Conservation (phyloP, 2,797 vertebrate species). For the Etheostoma perlongum region DNA sequence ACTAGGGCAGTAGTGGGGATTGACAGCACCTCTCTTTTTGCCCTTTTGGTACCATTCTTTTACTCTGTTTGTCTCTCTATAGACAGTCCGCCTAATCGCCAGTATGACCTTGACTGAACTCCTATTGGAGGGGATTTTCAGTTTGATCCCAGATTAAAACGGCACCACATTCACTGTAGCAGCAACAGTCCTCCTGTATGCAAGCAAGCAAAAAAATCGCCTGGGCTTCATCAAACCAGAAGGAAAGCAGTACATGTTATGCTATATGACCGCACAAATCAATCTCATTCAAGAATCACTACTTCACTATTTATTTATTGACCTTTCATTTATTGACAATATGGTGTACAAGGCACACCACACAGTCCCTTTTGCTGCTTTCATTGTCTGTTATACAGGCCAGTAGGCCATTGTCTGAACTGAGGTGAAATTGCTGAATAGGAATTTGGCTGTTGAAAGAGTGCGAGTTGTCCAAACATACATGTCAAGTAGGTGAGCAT, state of each 20-base stretch:
- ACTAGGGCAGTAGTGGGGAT: neutral
- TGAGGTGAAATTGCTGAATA: slow-evolving; percentile 39
- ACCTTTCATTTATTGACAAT: slow-evolving; percentile 45
- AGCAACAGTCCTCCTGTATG: slow-evolving; percentile 66
- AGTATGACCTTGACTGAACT: slow-evolving; percentile 87
- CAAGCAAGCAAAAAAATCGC: slow-evolving; percentile 40
- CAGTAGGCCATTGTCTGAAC: slow-evolving; percentile 27
- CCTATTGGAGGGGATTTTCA: slow-evolving; percentile 83
- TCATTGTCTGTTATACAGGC: slow-evolving; percentile 9
- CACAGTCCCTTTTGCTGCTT: neutral
- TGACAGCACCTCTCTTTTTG: slow-evolving; percentile 18
- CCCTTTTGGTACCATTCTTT: slow-evolving; percentile 22
- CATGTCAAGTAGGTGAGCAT: slow-evolving; percentile 40
- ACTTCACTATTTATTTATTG: slow-evolving; percentile 27
- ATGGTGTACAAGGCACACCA: neutral
- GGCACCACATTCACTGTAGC: slow-evolving; percentile 78
- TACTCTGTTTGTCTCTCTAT: slow-evolving; percentile 67
- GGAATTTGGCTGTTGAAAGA: slow-evolving; percentile 35
- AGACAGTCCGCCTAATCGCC: slow-evolving; percentile 83
- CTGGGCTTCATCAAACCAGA: slow-evolving; percentile 40
- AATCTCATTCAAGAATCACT: slow-evolving; percentile 28
- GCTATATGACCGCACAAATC: slow-evolving; percentile 19
- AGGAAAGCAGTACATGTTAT: slow-evolving; percentile 37
- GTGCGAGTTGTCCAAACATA: slow-evolving; percentile 54
- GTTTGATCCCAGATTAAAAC: slow-evolving; percentile 89